These are phyloP conservation scores for Eriocheir sinensis DNA, from an alignment of 1,140 invertebrate species.

Conservation along the genomic window DNA sequence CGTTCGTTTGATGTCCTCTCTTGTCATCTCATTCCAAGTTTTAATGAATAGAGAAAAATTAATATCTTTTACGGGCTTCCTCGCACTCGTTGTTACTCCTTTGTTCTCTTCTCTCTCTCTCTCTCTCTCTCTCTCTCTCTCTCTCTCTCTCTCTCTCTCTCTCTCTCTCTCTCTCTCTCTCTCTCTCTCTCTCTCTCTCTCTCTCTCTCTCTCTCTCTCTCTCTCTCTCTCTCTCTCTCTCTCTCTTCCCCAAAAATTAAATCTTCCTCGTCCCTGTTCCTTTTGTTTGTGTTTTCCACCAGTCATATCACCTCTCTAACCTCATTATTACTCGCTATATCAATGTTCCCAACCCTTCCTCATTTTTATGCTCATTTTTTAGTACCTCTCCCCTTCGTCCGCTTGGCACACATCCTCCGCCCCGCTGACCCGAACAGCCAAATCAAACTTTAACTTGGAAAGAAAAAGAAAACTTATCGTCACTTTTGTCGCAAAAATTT, in stretches of 20 bases:
- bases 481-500: background rate
- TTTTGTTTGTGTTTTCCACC: background rate
- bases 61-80: background rate
- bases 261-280: background rate
- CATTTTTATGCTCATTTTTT: background rate
- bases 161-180: background rate
- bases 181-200: background rate
- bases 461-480: background rate
- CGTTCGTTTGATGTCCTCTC: background rate
- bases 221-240: slow-evolving; percentile 14
- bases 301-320: background rate
- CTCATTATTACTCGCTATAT: background rate
- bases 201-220: slow-evolving; percentile 33
- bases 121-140: too few relatives aligned
- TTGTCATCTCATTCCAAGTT: slow-evolving; percentile 4
- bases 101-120: slow-evolving; percentile 40
- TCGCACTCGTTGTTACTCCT: background rate
- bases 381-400: too few relatives aligned
- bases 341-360: background rate
- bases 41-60: background rate
- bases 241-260: background rate
- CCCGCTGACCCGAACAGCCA: background rate
- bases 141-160: slow-evolving; percentile 14
- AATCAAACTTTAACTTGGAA: background rate
- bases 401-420: background rate